phyloP scores from a whole-genome alignment of 2,888 invertebrate genomes.

The Shargacucullia verbasci region DNA sequence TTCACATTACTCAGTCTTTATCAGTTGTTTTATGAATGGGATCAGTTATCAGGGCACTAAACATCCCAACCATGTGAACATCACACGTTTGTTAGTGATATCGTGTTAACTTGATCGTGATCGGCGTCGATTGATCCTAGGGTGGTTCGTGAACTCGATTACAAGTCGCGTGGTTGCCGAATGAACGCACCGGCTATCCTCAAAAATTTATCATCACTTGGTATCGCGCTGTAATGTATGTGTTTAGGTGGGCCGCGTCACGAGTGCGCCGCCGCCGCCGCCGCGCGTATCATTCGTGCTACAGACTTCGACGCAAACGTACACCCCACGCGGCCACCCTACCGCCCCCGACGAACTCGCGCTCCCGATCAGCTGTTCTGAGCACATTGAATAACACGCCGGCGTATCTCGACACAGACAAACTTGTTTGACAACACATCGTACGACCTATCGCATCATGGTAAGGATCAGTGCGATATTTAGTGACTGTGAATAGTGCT shows the following conservation, averaged over 20 bases:
- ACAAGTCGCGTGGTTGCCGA: constrained; percentile 78
- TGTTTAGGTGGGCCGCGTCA: constrained; percentile 79
- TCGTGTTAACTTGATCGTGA: constrained; percentile 72
- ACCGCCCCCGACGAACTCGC: constrained; percentile 64
- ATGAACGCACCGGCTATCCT: constrained; percentile 78
- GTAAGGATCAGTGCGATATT: constrained; percentile 77
- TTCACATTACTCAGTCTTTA: constrained; percentile 6
- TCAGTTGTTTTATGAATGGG: constrained; percentile 56
- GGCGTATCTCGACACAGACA: constrained; percentile 59
- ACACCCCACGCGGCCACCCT: constrained; percentile 73
- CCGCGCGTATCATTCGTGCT: constrained; percentile 83
- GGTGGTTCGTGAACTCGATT: constrained; percentile 73
- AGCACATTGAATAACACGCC: constrained; percentile 58
- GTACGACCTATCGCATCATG: constrained; percentile 72
- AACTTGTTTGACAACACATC: constrained; percentile 71
- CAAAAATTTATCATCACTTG: constrained; percentile 75
- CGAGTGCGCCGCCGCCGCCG: constrained; percentile 82
- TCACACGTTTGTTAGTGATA: constrained; percentile 70
- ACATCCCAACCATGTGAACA: constrained; percentile 64
- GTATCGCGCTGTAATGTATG: constrained; percentile 75
- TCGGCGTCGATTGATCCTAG: constrained; percentile 63
- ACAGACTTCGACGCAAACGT: constrained; percentile 77
- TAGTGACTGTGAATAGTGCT: constrained; percentile 77
- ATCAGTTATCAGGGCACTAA: constrained; percentile 53
- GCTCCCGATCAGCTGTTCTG: constrained; percentile 82